Evolutionary conservation across 2,113 vertebrate genomes (phyloP), one percentile per base, ranked within the genome.

Genomic region (Crotalus helleri): DNA sequence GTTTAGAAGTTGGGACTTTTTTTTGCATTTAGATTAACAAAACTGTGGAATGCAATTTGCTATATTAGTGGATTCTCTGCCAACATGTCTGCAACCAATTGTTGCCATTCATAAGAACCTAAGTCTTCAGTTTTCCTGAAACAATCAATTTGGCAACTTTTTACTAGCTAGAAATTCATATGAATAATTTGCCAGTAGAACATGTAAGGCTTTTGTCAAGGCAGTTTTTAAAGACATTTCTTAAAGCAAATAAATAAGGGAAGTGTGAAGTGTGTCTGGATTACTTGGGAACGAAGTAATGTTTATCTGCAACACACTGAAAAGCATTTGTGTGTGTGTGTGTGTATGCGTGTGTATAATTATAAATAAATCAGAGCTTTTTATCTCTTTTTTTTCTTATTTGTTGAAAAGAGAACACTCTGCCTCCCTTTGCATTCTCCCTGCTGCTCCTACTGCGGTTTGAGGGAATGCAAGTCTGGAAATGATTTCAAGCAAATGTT

Each of bases 401-500:
- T 49, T 92, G n/a, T 86, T 23, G 5, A 91, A 90, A 94, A 94
- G 53, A 9, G 1, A 92, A 59, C 87, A 13, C 89, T 92, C 92
- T 92, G 89, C 91, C 29, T 94, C 87, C 91, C n/a, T 85, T 94
- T 93, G 91, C 91, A 85, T 58, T 74, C 90, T 59, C 91, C 61
- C 94, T 94, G 87, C 93, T 92, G 39, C 94, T 89, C 90, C 92
- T 13, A 24, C 92, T 93, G 94, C 49, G 93, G 91, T 51, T 81
- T 29, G 23, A 91, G 93, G 93, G 91, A 93, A 92, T 89, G 93
- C 2, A n/a, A 93, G 85, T 94, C 94, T 95, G 95, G 95, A 95
- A 95, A 57, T 94, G 93, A 95, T 95, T 95, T 93, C 21, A 54
- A 90, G 94, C 59, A 39, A 64, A 85, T 33, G 44, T 85, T 93